A percentile compares a stretch with the other conserved stretches of the same genome.
Evolutionary conservation across 2,113 vertebrate genomes (phyloP).

Genomic region (Otus sunia): DNA sequence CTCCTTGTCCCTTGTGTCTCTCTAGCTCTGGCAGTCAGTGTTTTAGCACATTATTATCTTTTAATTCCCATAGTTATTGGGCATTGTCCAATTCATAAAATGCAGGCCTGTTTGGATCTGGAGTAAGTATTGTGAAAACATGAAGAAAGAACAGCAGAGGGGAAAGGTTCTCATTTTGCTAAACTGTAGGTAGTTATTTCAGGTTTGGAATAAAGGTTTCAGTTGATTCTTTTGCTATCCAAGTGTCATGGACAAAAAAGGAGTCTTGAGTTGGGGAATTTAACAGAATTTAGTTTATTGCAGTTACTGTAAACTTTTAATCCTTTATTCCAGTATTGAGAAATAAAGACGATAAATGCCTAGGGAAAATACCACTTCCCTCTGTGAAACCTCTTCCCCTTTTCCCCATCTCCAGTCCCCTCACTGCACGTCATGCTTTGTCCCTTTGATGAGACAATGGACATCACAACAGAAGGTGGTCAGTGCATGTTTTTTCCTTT

Average conservation of each 20-base stretch:
- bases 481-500: background rate
- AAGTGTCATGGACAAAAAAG: rapidly evolving
- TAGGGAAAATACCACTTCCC: background rate
- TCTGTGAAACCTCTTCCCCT: background rate
- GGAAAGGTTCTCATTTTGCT: background rate
- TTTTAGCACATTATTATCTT: constrained; percentile 56
- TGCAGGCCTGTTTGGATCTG: background rate
- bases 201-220: background rate
- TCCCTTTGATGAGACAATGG: background rate
- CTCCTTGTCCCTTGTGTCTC: constrained; percentile 50
- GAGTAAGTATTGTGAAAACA: background rate
- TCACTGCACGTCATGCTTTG: background rate
- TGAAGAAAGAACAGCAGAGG: background rate
- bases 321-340: background rate
- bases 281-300: background rate
- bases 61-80: constrained; percentile 42
- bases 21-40: constrained; percentile 42
- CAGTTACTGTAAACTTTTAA: background rate
- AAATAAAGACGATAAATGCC: background rate
- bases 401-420: background rate
- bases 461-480: background rate
- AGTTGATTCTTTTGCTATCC: background rate
- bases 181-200: background rate
- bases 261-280: background rate
- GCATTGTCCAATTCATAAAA: constrained; percentile 45